Percentiles rank a stretch among this genome's conserved stretches.
These are phyloP conservation scores for Amazona vittata DNA, from an alignment of 2,113 vertebrate genomes.

Conservation along the genomic window DNA sequence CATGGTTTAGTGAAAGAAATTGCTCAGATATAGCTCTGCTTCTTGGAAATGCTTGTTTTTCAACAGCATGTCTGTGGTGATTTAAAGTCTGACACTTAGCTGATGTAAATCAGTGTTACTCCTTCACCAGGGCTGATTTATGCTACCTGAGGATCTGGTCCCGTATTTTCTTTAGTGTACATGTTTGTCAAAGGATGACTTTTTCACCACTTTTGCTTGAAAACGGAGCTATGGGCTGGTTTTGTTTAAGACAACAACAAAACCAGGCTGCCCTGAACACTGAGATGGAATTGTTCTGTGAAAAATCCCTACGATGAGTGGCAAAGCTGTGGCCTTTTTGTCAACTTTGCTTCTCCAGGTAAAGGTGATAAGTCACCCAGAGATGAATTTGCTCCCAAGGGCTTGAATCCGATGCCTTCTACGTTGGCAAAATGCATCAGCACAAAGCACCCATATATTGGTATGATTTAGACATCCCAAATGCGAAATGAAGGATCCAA, in stretches of 20 bases:
- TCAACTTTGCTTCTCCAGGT: neutral
- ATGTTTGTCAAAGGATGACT: slow-evolving; percentile 2
- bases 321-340: neutral
- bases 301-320: neutral
- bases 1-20: neutral
- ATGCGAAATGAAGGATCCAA: neutral
- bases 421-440: neutral
- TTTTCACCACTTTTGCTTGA: neutral
- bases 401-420: neutral
- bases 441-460: neutral
- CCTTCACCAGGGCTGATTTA: slow-evolving; percentile 38
- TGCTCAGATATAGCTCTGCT: slow-evolving; percentile 5
- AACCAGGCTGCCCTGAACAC: neutral
- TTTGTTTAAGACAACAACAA: neutral
- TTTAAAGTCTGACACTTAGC: slow-evolving; percentile 47
- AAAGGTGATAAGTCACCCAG: neutral
- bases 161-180: slow-evolving; percentile 16
- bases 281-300: neutral
- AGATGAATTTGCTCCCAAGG: neutral
- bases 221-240: neutral
- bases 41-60: slow-evolving; percentile 50
- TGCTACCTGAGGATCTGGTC: slow-evolving; percentile 22
- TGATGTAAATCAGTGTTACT: slow-evolving; percentile 51
- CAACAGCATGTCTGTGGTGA: neutral
- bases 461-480: neutral